These are phyloP conservation scores for Halyomorpha halys DNA, from an alignment of 1,140 invertebrate genomes.

Conservation along the genomic window DNA sequence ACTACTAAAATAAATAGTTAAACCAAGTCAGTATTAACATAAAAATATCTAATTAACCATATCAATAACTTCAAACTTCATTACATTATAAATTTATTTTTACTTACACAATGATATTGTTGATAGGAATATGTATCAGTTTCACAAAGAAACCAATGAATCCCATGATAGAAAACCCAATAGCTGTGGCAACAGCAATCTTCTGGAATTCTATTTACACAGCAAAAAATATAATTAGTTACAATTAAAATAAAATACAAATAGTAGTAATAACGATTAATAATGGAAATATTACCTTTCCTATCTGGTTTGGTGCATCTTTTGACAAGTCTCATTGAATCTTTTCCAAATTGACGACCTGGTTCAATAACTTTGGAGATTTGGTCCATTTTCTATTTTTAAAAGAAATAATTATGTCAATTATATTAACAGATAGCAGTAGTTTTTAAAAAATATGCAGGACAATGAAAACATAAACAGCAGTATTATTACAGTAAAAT, in stretches of 20 bases:
- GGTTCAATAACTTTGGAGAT: slow-evolving; percentile 90
- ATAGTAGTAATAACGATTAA: background rate
- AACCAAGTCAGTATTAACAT: too few species aligned
- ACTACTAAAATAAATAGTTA: too few species aligned
- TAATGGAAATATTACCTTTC: slow-evolving; percentile 64
- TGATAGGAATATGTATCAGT: slow-evolving; percentile 99
- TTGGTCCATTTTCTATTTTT: slow-evolving; percentile 75
- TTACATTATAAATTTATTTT: too few species aligned
- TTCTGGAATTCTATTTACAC: slow-evolving; percentile 91
- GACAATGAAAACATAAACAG: too few species aligned
- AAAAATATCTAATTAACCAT: too few species aligned
- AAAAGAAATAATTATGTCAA: background rate
- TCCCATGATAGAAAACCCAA: slow-evolving; percentile 99
- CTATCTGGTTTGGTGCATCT: slow-evolving; percentile 98
- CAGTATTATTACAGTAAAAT: too few species aligned
- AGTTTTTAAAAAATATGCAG: too few species aligned
- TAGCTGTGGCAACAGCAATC: slow-evolving; percentile 98
- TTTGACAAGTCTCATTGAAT: slow-evolving; percentile 93
- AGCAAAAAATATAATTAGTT: slow-evolving; percentile 27
- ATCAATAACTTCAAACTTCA: too few species aligned
- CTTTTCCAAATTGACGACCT: slow-evolving; percentile 91
- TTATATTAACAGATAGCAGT: too few species aligned
- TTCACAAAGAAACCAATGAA: slow-evolving; percentile 99
- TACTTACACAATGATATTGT: slow-evolving; percentile 94
- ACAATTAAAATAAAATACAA: background rate